phyloP scores from a whole-genome alignment of 2,797 vertebrate genomes.

The Allobates femoralis region DNA sequence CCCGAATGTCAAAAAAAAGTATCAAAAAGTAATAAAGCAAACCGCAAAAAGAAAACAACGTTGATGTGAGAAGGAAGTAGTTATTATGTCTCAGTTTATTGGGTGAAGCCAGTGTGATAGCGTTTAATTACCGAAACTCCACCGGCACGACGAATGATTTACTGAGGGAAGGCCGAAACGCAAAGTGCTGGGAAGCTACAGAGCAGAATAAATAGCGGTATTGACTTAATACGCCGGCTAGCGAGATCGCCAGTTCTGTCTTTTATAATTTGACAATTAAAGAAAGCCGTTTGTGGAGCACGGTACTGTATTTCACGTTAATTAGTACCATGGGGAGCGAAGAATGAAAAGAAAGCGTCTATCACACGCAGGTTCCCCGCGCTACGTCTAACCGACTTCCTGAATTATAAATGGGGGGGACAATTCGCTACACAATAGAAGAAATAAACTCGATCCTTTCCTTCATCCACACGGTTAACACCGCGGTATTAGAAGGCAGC shows the following conservation, averaged over 20 bases:
- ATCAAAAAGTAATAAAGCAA: background rate
- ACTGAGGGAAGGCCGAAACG: slow-evolving; percentile 23
- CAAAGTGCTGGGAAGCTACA: slow-evolving; percentile 32
- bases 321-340: slow-evolving; percentile 60
- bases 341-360: slow-evolving; percentile 41
- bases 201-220: slow-evolving; percentile 51
- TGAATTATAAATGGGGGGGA: slow-evolving; percentile 59
- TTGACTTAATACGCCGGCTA: slow-evolving; percentile 44
- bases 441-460: background rate
- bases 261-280: slow-evolving; percentile 64
- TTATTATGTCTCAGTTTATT: slow-evolving; percentile 5
- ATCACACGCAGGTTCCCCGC: slow-evolving; percentile 40
- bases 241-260: slow-evolving; percentile 51
- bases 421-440: slow-evolving; percentile 27
- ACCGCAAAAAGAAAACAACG: background rate
- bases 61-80: background rate
- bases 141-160: slow-evolving; percentile 31
- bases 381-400: slow-evolving; percentile 41
- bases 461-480: background rate
- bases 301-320: slow-evolving; percentile 58
- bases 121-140: slow-evolving; percentile 49
- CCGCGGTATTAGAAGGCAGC: background rate
- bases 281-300: slow-evolving; percentile 53
- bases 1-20: background rate
- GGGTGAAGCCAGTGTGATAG: slow-evolving; percentile 30